phyloP scores from a whole-genome alignment of 2,113 vertebrate genomes.

The Cacatua alba region DNA sequence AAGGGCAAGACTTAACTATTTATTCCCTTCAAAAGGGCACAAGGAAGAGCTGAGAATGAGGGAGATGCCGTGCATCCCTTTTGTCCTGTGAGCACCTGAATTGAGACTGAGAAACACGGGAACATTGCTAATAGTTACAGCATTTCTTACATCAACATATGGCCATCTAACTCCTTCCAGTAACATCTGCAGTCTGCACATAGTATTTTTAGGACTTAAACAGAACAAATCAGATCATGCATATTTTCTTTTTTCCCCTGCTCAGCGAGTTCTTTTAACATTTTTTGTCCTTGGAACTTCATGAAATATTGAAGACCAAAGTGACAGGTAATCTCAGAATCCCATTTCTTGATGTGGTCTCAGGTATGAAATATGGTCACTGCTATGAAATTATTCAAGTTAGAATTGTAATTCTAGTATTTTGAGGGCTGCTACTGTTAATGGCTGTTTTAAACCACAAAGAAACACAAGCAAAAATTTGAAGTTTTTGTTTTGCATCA shows the following conservation, averaged over 20 bases:
- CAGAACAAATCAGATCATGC: neutral
- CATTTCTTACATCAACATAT: rapidly evolving
- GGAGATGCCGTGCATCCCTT: neutral
- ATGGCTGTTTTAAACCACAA: neutral
- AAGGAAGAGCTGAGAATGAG: neutral
- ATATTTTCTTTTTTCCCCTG: too few species aligned
- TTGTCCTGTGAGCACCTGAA: neutral
- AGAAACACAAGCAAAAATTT: neutral
- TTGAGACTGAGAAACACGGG: neutral
- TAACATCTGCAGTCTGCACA: neutral
- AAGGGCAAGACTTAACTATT: neutral
- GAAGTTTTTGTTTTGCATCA: neutral
- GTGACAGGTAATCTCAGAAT: neutral
- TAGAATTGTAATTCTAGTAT: neutral
- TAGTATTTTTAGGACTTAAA: neutral
- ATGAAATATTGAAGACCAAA: neutral
- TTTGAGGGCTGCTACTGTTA: neutral
- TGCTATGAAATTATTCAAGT: neutral
- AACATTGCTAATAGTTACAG: neutral
- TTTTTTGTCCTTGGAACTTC: neutral
- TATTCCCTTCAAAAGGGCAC: neutral
- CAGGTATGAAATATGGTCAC: neutral
- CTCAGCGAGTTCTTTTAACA: neutral
- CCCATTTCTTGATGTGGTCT: neutral
- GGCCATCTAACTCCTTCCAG: neutral